Conservation (phyloP, 2,797 vertebrate genomes). For the Diplodus sargus region DNA sequence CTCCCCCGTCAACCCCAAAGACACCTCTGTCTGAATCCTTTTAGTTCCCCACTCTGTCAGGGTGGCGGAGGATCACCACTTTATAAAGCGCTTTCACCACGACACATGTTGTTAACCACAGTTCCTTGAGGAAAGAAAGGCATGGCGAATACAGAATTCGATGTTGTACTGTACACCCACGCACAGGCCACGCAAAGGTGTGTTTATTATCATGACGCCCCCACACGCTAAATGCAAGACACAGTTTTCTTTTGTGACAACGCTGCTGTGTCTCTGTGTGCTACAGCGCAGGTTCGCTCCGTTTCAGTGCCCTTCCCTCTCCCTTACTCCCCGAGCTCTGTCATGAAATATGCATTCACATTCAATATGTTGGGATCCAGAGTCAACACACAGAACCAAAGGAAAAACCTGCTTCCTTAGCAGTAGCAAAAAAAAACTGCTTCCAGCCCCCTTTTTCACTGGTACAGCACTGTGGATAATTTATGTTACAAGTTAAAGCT, state of each 20-base stretch:
- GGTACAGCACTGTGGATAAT: constrained; percentile 54
- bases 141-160: not conserved
- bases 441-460: constrained; percentile 45
- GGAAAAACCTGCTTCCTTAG: constrained; percentile 44
- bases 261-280: constrained; percentile 13
- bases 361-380: constrained; percentile 66
- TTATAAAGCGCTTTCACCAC: constrained; percentile 25
- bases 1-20: constrained; percentile 47
- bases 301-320: constrained; percentile 43
- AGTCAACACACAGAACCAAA: constrained; percentile 63
- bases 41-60: constrained; percentile 43
- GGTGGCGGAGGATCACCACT: constrained; percentile 32
- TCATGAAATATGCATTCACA: constrained; percentile 79
- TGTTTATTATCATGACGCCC: constrained; percentile 24
- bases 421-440: constrained; percentile 29
- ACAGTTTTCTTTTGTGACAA: constrained; percentile 38
- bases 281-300: constrained; percentile 40
- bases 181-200: constrained; percentile 9
- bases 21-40: constrained; percentile 62
- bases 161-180: constrained; percentile 33
- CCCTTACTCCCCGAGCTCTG: constrained; percentile 52
- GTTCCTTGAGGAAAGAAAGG: constrained; percentile 2
- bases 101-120: constrained; percentile 49
- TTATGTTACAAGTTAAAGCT: constrained; percentile 59
- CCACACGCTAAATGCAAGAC: constrained; percentile 36